phyloP scores from a whole-genome alignment of 2,888 invertebrate species.

The Gastrophysa polygoni region DNA sequence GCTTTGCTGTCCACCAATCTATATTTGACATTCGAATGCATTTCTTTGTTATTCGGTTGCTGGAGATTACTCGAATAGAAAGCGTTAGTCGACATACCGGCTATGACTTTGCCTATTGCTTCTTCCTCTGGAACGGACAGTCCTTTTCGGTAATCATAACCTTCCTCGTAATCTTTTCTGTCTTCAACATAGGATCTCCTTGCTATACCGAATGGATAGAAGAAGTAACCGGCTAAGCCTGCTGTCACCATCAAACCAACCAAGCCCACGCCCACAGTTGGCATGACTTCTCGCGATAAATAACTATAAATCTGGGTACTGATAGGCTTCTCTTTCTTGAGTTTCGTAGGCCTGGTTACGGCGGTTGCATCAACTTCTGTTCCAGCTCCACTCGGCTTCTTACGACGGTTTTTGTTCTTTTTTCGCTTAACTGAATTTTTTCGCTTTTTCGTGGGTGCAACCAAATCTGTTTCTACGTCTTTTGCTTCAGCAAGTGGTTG shows the following conservation, averaged over 20 bases:
- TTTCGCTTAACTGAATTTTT: constrained; percentile 61
- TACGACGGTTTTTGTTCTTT: constrained; percentile 67
- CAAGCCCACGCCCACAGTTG: constrained; percentile 78
- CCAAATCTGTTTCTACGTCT: constrained; percentile 51
- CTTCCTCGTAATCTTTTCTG: constrained; percentile 63
- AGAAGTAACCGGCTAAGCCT: constrained; percentile 76
- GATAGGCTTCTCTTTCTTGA: constrained; percentile 64
- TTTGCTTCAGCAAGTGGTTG: constrained; percentile 50
- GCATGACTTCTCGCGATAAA: constrained; percentile 79
- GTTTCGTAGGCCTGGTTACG: constrained; percentile 45
- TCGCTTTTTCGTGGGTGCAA: constrained; percentile 42
- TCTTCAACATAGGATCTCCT: constrained; percentile 71
- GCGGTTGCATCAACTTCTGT: constrained; percentile 49
- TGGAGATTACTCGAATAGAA: constrained; percentile 30
- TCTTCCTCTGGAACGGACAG: constrained; percentile 78
- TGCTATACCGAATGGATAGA: constrained; percentile 75
- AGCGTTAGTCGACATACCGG: constrained; percentile 38
- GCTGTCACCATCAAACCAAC: constrained; percentile 76
- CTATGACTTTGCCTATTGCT: constrained; percentile 73
- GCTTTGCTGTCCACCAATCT: constrained; percentile 43
- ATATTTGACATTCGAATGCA: constrained; percentile 30
- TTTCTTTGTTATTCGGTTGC: constrained; percentile 40
- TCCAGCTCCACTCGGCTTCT: constrained; percentile 63
- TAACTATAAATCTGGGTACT: constrained; percentile 79
- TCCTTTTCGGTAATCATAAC: constrained; percentile 72